These are phyloP conservation scores for Arizona elegans DNA, from an alignment of 2,113 vertebrate species.

Conservation along the genomic window DNA sequence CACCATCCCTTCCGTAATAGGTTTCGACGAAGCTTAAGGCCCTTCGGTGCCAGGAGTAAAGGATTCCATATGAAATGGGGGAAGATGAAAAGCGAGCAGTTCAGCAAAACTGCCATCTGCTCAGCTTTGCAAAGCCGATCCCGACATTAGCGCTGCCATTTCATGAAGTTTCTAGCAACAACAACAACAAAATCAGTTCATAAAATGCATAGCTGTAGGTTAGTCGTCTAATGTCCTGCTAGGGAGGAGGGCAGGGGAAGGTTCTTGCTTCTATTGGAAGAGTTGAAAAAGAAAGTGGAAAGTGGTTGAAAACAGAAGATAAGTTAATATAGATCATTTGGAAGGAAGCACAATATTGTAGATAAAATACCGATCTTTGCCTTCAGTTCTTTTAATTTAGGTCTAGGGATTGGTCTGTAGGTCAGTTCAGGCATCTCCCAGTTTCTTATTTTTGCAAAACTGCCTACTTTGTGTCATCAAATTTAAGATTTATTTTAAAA, in stretches of 20 bases:
- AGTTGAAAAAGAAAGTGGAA: conserved; percentile 33
- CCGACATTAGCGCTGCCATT: conserved; percentile 51
- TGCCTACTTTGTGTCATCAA: background rate
- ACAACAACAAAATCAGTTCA: conserved; percentile 51
- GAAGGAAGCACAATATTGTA: conserved; percentile 30
- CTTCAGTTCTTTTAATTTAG: conserved; percentile 49
- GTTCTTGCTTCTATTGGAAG: conserved; percentile 46
- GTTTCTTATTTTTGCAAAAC: background rate
- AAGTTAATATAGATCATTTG: background rate
- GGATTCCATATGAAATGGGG: conserved; percentile 45
- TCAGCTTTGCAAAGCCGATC: conserved; percentile 56
- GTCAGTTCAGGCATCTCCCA: background rate
- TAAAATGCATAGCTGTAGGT: conserved; percentile 58
- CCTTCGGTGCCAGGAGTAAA: conserved; percentile 42
- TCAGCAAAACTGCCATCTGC: conserved; percentile 59
- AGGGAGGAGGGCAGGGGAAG: background rate
- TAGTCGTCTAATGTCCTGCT: conserved; percentile 57
- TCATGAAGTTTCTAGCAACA: conserved; percentile 56
- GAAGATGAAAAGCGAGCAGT: conserved; percentile 53
- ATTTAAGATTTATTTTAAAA: background rate
- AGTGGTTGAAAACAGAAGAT: conserved; percentile 29
- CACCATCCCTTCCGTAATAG: conserved; percentile 28
- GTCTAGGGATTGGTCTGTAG: background rate
- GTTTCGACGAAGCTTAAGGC: conserved; percentile 51
- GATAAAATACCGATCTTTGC: conserved; percentile 35